Percentiles rank a stretch among this genome's conserved stretches.
Evolutionary conservation across 2,888 invertebrate genomes (phyloP).

Genomic region (Noctua comes): DNA sequence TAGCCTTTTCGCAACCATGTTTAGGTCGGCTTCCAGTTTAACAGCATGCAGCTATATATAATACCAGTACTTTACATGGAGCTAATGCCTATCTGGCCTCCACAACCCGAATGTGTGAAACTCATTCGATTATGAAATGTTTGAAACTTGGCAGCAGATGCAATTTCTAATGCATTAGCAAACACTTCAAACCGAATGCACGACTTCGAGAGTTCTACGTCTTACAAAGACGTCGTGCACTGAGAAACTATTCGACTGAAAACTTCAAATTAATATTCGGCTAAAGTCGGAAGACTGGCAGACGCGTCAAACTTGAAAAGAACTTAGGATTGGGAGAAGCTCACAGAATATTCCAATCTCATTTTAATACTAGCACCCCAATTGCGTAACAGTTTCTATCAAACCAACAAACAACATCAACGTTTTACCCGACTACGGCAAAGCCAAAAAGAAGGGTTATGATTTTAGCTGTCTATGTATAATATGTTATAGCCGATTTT

Average conservation of each 20-base stretch:
- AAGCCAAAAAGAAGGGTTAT: too few relatives aligned
- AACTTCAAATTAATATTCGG: constrained; percentile 29
- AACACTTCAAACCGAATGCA: constrained; percentile 31
- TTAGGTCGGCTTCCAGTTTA: too few relatives aligned
- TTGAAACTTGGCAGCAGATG: constrained; percentile 5
- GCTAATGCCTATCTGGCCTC: too few relatives aligned
- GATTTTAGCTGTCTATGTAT: too few relatives aligned
- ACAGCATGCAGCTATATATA: too few relatives aligned
- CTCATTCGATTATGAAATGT: background rate
- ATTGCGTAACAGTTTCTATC: background rate
- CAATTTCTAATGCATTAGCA: constrained; percentile 33
- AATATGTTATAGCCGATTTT: too few relatives aligned
- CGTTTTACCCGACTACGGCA: too few relatives aligned
- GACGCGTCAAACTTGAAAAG: constrained; percentile 28
- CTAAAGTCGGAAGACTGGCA: constrained; percentile 12
- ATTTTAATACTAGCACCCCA: background rate
- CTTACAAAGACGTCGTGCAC: background rate
- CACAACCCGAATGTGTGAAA: too few relatives aligned
- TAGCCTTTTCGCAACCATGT: too few relatives aligned
- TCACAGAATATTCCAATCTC: constrained; percentile 22
- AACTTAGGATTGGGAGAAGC: constrained; percentile 4
- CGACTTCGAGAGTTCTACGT: constrained; percentile 24
- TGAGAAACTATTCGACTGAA: constrained; percentile 27
- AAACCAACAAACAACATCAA: background rate
- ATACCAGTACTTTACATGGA: too few relatives aligned